Percentiles rank a stretch among this genome's conserved stretches.
These are phyloP conservation scores for Saccostrea cuccullata DNA, from an alignment of 1,140 invertebrate species.

Conservation along the genomic window DNA sequence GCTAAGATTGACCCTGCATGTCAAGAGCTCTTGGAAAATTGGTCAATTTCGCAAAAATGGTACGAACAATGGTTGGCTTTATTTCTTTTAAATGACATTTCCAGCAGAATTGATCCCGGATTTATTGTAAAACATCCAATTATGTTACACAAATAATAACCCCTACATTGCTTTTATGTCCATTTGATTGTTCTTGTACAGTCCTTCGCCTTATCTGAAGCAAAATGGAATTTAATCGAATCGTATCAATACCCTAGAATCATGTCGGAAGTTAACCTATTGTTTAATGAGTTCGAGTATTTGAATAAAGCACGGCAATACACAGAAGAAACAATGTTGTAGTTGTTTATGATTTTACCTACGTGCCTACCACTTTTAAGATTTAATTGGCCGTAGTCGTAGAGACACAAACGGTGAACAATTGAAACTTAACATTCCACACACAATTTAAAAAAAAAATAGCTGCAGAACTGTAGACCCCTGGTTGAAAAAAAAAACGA, in stretches of 20 bases:
- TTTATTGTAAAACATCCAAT: slow-evolving; percentile 17
- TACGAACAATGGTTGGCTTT: neutral
- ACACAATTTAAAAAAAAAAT: no score
- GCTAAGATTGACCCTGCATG: neutral
- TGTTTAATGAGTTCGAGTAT: no score
- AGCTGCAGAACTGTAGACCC: no score
- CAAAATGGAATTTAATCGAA: neutral
- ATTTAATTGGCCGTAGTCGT: no score
- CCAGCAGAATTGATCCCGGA: neutral
- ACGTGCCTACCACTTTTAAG: no score
- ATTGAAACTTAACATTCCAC: no score
- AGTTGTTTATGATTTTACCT: no score
- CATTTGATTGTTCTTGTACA: slow-evolving; percentile 1
- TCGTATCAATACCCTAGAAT: neutral
- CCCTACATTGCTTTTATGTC: slow-evolving; percentile 12
- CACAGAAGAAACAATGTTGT: no score
- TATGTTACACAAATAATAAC: slow-evolving; percentile 3
- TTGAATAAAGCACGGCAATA: no score
- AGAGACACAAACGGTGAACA: no score
- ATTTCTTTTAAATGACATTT: slow-evolving; percentile 14
- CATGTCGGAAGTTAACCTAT: no score
- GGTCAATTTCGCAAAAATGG: slow-evolving; percentile 8
- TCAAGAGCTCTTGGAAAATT: slow-evolving; percentile 24
- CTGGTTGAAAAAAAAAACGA: no score
- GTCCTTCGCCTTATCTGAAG: neutral